Conservation (phyloP, 2,797 vertebrate genomes). For the Eulemur albifrons region DNA sequence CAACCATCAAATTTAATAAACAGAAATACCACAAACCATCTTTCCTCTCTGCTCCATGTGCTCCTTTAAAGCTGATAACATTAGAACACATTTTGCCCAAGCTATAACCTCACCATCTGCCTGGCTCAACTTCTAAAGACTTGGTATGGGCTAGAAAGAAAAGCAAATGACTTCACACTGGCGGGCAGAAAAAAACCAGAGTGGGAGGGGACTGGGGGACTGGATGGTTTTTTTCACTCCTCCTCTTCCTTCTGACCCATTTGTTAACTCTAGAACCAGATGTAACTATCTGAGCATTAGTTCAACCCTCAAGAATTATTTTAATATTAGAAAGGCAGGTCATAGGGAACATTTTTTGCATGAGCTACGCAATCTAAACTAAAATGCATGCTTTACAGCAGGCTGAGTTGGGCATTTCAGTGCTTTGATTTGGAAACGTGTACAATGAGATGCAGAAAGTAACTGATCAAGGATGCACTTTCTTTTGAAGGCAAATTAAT, state of each 20-base stretch:
- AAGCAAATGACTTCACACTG: slow-evolving; percentile 78
- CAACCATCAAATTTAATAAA: slow-evolving; percentile 82
- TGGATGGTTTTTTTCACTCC: slow-evolving; percentile 42
- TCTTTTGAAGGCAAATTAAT: slow-evolving; percentile 71
- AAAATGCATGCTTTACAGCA: slow-evolving; percentile 10
- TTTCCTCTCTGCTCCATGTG: slow-evolving; percentile 72
- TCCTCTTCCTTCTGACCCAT: slow-evolving; percentile 71
- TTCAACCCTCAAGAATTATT: slow-evolving; percentile 60
- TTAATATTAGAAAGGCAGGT: slow-evolving; percentile 45
- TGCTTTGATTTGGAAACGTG: slow-evolving; percentile 62
- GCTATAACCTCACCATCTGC: slow-evolving; percentile 79
- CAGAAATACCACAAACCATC: slow-evolving; percentile 80
- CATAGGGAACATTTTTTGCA: slow-evolving; percentile 50
- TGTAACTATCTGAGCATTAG: slow-evolving; percentile 70
- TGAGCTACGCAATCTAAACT: slow-evolving; percentile 54
- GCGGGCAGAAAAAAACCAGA: neutral
- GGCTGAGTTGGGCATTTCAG: neutral
- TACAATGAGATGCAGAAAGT: slow-evolving; percentile 50
- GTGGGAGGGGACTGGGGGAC: accelerated
- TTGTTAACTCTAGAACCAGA: slow-evolving; percentile 76
- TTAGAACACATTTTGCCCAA: slow-evolving; percentile 77
- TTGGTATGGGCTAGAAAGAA: slow-evolving; percentile 68
- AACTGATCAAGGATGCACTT: slow-evolving; percentile 51
- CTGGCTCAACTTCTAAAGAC: slow-evolving; percentile 79
- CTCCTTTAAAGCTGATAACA: slow-evolving; percentile 79